Percentiles rank a stretch among this genome's conserved stretches.
phyloP scores from a whole-genome alignment of 53 echinoderm and acorn worm genomes.

The Apostichopus leukothele region DNA sequence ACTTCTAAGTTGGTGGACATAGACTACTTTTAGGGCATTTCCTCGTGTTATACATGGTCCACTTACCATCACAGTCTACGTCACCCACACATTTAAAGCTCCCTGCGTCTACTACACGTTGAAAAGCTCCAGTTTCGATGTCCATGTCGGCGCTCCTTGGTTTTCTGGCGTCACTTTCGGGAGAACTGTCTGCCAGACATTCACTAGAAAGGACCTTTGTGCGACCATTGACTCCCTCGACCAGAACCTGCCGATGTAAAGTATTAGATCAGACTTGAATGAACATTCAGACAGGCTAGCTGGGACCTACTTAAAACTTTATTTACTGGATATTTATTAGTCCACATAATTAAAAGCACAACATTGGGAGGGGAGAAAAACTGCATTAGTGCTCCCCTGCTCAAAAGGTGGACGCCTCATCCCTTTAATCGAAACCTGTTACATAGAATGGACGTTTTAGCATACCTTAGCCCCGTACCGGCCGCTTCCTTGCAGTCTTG shows the following conservation, averaged over 20 bases:
- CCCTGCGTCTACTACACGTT: slow-evolving; percentile 35
- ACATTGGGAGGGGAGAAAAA: too few relatives aligned
- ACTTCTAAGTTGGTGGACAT: too few relatives aligned
- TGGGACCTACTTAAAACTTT: too few relatives aligned
- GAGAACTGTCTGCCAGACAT: neutral
- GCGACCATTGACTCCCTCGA: neutral
- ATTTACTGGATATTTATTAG: too few relatives aligned
- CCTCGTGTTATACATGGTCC: too few relatives aligned
- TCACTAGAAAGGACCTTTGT: neutral
- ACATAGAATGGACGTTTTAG: too few relatives aligned
- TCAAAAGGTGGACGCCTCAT: too few relatives aligned
- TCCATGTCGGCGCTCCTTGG: neutral
- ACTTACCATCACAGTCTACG: neutral
- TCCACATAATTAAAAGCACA: too few relatives aligned
- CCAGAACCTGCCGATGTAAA: neutral
- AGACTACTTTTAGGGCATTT: too few relatives aligned
- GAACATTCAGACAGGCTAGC: neutral
- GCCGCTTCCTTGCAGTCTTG: slow-evolving; percentile 8
- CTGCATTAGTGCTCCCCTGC: too few relatives aligned
- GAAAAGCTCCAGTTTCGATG: slow-evolving; percentile 38
- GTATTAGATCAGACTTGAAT: neutral
- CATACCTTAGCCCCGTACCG: slow-evolving; percentile 33
- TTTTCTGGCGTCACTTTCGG: neutral
- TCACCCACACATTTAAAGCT: slow-evolving; percentile 8
- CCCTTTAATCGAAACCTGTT: too few relatives aligned